Conservation (phyloP, 2,113 vertebrate species). For the Antechinus stuartii region DNA sequence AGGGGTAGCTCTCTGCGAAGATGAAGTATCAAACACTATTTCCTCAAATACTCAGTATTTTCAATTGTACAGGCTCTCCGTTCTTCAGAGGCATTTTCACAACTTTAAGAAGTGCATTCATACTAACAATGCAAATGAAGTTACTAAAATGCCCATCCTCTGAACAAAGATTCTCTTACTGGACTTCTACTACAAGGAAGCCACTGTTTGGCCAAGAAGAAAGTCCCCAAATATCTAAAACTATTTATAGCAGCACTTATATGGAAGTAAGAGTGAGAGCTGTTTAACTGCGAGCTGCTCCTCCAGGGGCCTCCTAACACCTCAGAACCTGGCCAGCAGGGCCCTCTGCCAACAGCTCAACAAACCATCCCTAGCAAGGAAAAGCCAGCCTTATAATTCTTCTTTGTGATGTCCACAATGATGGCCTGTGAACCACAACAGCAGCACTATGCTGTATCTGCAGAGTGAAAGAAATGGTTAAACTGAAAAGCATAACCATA, state of each 20-base stretch:
- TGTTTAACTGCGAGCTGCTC: no score
- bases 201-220: background rate
- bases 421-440: background rate
- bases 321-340: background rate
- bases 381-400: background rate
- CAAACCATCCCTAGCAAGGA: background rate
- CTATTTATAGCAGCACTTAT: background rate
- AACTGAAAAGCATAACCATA: background rate
- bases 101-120: background rate
- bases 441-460: background rate
- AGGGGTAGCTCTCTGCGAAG: background rate
- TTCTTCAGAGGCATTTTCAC: background rate
- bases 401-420: background rate
- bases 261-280: background rate
- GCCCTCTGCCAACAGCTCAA: background rate
- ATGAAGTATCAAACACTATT: background rate
- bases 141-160: background rate
- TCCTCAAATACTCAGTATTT: background rate
- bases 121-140: background rate
- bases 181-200: background rate
- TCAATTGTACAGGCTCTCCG: background rate
- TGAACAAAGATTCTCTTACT: background rate
- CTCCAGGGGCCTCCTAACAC: background rate
- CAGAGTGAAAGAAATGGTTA: background rate
- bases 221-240: background rate